A percentile compares a stretch with the other conserved stretches of the same genome.
phyloP scores from a whole-genome alignment of 2,888 invertebrate species.

The Nesidiocoris tenuis region DNA sequence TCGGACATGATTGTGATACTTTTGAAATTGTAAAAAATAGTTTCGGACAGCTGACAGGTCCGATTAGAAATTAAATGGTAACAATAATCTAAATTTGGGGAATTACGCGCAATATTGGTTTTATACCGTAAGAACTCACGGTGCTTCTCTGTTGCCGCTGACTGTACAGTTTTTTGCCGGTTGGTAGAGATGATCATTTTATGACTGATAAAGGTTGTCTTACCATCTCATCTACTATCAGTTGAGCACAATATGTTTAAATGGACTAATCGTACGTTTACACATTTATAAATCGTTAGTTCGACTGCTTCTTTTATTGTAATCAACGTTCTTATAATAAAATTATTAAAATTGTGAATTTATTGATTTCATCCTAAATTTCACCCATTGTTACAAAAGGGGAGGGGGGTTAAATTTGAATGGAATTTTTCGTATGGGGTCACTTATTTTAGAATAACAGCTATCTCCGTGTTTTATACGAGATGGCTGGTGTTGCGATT shows the following conservation, averaged over 20 bases:
- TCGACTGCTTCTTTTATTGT: constrained; percentile 17
- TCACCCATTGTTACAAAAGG: no score
- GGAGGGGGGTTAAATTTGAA: no score
- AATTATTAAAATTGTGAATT: no score
- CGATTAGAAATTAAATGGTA: not conserved
- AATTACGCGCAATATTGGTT: not conserved
- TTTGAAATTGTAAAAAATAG: not conserved
- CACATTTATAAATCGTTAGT: not conserved
- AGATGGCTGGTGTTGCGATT: no score
- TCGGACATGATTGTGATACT: constrained; percentile 25
- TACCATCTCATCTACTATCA: constrained; percentile 20
- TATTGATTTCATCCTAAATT: no score
- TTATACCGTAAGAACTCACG: not conserved
- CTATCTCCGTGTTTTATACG: no score
- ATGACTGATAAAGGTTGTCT: constrained; percentile 13
- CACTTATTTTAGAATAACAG: no score
- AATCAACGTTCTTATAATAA: constrained; percentile 24
- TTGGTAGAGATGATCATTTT: constrained; percentile 1
- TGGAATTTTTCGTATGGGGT: no score
- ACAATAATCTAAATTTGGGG: not conserved
- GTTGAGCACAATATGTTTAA: constrained; percentile 6
- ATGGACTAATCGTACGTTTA: constrained; percentile 9
- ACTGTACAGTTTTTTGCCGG: no score
- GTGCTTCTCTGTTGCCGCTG: no score
- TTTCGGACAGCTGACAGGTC: not conserved